A percentile compares a stretch with the other conserved stretches of the same genome.
Evolutionary conservation across 2,888 invertebrate species (phyloP).

Genomic region (Cordilura impudica): DNA sequence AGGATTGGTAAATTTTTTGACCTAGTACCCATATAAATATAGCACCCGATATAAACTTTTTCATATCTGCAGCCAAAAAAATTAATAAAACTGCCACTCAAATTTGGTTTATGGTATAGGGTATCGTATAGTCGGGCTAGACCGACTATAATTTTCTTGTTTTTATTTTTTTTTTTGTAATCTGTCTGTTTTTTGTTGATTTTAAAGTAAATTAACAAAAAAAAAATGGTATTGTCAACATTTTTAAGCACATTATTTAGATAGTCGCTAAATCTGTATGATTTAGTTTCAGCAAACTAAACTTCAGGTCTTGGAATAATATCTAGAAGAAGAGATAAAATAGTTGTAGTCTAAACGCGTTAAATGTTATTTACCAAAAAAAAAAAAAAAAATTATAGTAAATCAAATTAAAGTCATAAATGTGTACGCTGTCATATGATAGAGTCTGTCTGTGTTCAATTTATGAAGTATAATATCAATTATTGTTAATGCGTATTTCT

Average conservation of each 20-base stretch:
- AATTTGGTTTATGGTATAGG: no score
- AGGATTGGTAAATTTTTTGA: no score
- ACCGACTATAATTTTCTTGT: no score
- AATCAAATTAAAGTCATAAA: background rate
- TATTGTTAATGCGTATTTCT: conserved; percentile 34
- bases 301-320: no score
- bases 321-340: no score
- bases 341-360: background rate
- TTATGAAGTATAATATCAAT: conserved; percentile 46
- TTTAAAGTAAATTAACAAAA: conserved; percentile 22
- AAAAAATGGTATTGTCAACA: conserved; percentile 38
- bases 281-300: background rate
- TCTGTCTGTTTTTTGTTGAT: background rate
- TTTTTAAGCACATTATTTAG: conserved; percentile 23
- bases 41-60: no score
- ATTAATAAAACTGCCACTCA: no score
- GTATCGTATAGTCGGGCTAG: no score
- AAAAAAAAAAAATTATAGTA: background rate
- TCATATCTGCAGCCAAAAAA: no score
- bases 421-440: background rate
- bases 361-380: no score
- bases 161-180: background rate
- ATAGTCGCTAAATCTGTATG: background rate
- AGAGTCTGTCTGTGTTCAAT: background rate
- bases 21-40: no score